These are phyloP conservation scores for Lycopodina hypogea DNA, from an alignment of 37 sponge, comb jelly and placozoan genomes.

Conservation along the genomic window DNA sequence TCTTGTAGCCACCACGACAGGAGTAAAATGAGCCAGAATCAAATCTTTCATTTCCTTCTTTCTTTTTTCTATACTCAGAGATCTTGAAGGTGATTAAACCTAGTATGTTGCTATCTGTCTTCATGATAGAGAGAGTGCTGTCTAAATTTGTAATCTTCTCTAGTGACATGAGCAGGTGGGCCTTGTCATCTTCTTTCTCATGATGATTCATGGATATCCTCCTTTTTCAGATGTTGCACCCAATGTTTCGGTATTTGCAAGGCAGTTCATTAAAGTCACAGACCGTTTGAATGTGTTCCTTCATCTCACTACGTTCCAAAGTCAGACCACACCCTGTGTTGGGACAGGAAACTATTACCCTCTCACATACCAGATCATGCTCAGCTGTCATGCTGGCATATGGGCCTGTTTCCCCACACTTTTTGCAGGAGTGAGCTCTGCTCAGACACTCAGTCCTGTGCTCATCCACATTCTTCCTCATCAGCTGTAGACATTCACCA, in stretches of 20 bases:
- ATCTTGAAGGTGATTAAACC: background rate
- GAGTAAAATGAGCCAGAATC: slow-evolving; percentile 16
- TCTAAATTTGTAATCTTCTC: background rate
- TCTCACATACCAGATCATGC: slow-evolving; percentile 18
- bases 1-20: slow-evolving; percentile 27
- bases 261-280: slow-evolving; percentile 10
- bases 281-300: background rate
- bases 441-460: slow-evolving; percentile 15
- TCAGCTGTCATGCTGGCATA: slow-evolving; percentile 14
- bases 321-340: background rate
- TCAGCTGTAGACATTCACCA: background rate
- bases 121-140: background rate
- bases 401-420: slow-evolving; percentile 13
- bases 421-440: slow-evolving; percentile 19
- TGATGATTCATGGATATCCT: slow-evolving; percentile 14
- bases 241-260: slow-evolving; percentile 30
- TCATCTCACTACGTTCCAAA: too few species aligned
- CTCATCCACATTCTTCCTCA: background rate
- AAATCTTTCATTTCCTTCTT: background rate
- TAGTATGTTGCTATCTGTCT: background rate
- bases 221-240: background rate
- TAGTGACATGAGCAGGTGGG: background rate
- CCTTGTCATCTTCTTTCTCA: slow-evolving; percentile 8
- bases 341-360: slow-evolving; percentile 13
- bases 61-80: background rate